Conservation (phyloP, 2,797 vertebrate genomes). For the Gymnoscopelus microlampas region DNA sequence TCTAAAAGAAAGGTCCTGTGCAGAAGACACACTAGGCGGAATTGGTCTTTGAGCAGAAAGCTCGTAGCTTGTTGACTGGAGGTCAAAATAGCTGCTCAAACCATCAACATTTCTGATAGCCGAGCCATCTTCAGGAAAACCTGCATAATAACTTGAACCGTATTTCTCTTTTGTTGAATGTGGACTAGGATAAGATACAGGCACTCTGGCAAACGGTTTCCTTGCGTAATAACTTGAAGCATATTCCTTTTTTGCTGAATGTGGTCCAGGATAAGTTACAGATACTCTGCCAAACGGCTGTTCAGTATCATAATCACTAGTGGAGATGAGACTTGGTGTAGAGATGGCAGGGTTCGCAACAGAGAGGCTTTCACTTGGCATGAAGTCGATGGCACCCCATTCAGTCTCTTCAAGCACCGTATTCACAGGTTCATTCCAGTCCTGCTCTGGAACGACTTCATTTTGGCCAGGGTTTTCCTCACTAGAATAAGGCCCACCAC, state of each 20-base stretch:
- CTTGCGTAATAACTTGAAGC: slow-evolving; percentile 21
- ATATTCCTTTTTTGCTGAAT: slow-evolving; percentile 12
- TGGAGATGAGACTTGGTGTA: slow-evolving; percentile 12
- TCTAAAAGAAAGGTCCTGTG: slow-evolving; percentile 9
- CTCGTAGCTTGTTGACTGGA: slow-evolving; percentile 1
- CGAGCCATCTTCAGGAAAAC: not conserved
- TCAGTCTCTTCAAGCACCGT: slow-evolving; percentile 12
- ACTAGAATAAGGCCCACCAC: not conserved
- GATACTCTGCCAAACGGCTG: not conserved
- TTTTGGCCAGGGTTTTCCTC: not conserved
- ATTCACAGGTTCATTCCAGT: slow-evolving; percentile 20
- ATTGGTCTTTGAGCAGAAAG: slow-evolving; percentile 4
- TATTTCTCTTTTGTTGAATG: too few species aligned
- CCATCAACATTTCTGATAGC: slow-evolving; percentile 3
- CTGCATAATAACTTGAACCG: slow-evolving; percentile 1
- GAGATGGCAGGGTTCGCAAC: slow-evolving; percentile 16
- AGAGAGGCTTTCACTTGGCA: slow-evolving; percentile 26
- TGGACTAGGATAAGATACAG: too few species aligned
- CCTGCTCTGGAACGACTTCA: slow-evolving; percentile 27
- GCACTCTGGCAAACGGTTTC: too few species aligned
- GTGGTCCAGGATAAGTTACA: not conserved
- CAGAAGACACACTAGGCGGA: slow-evolving; percentile 4
- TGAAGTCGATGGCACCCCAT: slow-evolving; percentile 22
- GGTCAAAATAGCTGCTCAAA: not conserved
- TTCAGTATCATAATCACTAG: slow-evolving; percentile 28